These are phyloP conservation scores for Uloborus diversus DNA, from an alignment of 1,140 invertebrate species.

Conservation along the genomic window DNA sequence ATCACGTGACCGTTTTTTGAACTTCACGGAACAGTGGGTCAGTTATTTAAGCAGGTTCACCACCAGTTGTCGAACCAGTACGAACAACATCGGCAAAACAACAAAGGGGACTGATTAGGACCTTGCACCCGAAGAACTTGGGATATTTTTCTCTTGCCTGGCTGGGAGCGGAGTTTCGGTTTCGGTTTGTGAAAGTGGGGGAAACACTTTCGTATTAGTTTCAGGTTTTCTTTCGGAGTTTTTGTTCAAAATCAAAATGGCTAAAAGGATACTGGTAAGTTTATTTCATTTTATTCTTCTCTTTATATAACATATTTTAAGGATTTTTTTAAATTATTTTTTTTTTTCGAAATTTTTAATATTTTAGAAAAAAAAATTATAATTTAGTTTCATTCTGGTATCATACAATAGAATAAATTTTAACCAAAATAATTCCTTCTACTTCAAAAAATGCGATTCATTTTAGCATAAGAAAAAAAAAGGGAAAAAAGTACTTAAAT, in stretches of 20 bases:
- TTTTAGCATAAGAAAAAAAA: too few species aligned
- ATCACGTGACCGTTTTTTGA: background rate
- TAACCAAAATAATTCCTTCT: background rate
- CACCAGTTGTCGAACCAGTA: constrained; percentile 39
- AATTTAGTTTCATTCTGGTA: background rate
- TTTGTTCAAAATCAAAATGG: background rate
- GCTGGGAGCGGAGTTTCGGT: background rate
- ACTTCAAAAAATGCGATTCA: too few species aligned
- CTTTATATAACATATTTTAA: background rate
- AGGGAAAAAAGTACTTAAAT: too few species aligned
- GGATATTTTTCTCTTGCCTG: background rate
- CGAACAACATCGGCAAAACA: background rate
- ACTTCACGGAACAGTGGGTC: constrained; percentile 40
- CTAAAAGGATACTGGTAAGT: constrained; percentile 18
- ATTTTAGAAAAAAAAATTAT: background rate
- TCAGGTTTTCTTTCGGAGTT: background rate
- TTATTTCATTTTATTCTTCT: background rate
- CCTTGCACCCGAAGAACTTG: background rate
- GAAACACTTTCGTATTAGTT: background rate
- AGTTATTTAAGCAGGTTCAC: constrained; percentile 37
- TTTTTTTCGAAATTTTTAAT: background rate
- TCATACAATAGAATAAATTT: background rate
- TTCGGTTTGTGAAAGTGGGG: background rate
- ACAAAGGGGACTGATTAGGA: background rate
- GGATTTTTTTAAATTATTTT: background rate